Evolutionary conservation across 2,797 vertebrate genomes (phyloP).

Genomic region (Hafferia zeledoni): DNA sequence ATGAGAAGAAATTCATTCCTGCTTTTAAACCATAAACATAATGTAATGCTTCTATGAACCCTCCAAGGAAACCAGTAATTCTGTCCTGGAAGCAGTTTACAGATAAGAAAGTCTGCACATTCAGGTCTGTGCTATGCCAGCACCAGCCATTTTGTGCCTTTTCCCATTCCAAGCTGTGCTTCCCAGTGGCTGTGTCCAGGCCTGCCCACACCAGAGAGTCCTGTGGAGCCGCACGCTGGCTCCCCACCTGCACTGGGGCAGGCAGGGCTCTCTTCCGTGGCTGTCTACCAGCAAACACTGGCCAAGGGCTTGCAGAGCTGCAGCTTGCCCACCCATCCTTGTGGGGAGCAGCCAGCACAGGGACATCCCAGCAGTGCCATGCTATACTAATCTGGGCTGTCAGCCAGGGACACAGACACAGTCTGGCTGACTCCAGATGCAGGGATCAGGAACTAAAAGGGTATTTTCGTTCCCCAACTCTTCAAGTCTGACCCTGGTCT

Average conservation of each 20-base stretch:
- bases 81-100: not conserved
- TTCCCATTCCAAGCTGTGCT: not conserved
- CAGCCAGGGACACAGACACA: not conserved
- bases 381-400: not conserved
- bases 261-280: accelerated
- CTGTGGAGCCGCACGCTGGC: accelerated
- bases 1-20: not conserved
- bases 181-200: not conserved
- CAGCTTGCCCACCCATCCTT: not conserved
- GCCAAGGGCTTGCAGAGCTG: accelerated
- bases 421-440: not conserved
- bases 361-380: not conserved
- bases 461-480: not conserved
- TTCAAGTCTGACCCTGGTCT: not conserved
- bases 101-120: not conserved
- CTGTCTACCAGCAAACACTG: not conserved
- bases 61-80: not conserved
- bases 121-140: not conserved
- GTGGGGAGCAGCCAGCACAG: not conserved
- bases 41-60: not conserved
- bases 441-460: not conserved
- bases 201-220: accelerated
- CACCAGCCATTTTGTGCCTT: not conserved
- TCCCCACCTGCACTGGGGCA: not conserved
- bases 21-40: not conserved